phyloP scores from a whole-genome alignment of 2,113 vertebrate genomes.

The Capra hircus region DNA sequence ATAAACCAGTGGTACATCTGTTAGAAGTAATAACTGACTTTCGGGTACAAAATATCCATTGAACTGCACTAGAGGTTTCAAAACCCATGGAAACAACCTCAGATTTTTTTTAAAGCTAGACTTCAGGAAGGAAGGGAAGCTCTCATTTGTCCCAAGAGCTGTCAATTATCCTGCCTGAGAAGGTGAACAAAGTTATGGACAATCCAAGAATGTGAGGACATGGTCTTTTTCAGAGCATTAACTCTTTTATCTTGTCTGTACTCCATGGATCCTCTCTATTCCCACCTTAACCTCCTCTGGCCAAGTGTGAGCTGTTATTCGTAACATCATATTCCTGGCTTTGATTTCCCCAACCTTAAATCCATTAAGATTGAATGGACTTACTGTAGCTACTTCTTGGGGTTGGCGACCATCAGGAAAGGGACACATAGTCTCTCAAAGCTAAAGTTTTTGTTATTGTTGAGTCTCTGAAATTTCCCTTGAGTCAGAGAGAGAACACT shows the following conservation, averaged over 20 bases:
- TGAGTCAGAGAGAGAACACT: neutral
- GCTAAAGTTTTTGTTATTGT: neutral
- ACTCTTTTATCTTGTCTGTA: neutral
- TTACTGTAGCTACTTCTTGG: neutral
- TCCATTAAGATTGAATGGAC: neutral
- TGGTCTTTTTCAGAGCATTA: neutral
- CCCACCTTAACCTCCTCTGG: neutral
- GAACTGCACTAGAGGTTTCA: neutral
- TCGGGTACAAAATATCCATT: neutral
- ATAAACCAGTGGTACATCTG: neutral
- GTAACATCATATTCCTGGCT: neutral
- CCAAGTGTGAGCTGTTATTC: neutral
- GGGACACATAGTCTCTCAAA: neutral
- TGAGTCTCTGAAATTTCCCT: neutral
- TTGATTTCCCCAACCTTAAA: neutral
- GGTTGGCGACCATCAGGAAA: neutral
- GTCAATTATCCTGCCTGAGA: neutral
- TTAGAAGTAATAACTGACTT: neutral
- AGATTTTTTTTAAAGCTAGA: neutral
- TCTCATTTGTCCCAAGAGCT: neutral
- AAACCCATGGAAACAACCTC: neutral
- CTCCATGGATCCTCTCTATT: neutral
- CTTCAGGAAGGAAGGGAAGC: neutral
- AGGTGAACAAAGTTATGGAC: neutral
- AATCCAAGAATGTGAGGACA: neutral